Evolutionary conservation across 2,888 invertebrate species (phyloP).

Genomic region (Myathropa florea): DNA sequence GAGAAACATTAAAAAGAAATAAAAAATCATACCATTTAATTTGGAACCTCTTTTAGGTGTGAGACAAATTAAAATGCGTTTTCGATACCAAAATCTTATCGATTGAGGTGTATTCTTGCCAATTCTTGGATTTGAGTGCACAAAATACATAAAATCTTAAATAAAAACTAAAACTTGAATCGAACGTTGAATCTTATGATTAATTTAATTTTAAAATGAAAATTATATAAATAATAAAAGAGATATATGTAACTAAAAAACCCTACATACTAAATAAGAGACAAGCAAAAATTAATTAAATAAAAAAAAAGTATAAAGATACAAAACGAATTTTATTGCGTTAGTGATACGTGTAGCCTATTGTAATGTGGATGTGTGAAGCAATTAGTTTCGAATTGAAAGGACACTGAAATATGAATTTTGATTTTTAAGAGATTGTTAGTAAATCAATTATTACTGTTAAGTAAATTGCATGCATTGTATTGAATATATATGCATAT

Average conservation of each 20-base stretch:
- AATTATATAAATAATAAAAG: conserved; percentile 73
- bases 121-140: conserved; percentile 68
- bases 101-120: conserved; percentile 65
- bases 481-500: conserved; percentile 27
- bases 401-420: conserved; percentile 28
- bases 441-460: conserved; percentile 62
- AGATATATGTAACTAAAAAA: conserved; percentile 28
- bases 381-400: conserved; percentile 40
- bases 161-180: conserved; percentile 53
- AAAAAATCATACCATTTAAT: conserved; percentile 20
- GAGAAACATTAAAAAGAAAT: conserved; percentile 10
- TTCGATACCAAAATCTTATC: conserved; percentile 49
- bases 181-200: conserved; percentile 72
- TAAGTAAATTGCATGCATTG: conserved; percentile 39
- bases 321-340: conserved; percentile 69
- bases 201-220: conserved; percentile 73
- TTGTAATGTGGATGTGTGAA: conserved; percentile 36
- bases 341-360: conserved; percentile 66
- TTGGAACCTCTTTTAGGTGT: conserved; percentile 6
- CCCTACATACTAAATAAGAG: conserved; percentile 28
- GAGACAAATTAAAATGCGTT: conserved; percentile 14
- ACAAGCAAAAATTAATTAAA: conserved; percentile 7
- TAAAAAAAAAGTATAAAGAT: conserved; percentile 18
- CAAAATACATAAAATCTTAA: conserved; percentile 33
- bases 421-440: conserved; percentile 54